These are phyloP conservation scores for Climacteris rufus DNA, from an alignment of 2,113 vertebrate species.

Conservation along the genomic window DNA sequence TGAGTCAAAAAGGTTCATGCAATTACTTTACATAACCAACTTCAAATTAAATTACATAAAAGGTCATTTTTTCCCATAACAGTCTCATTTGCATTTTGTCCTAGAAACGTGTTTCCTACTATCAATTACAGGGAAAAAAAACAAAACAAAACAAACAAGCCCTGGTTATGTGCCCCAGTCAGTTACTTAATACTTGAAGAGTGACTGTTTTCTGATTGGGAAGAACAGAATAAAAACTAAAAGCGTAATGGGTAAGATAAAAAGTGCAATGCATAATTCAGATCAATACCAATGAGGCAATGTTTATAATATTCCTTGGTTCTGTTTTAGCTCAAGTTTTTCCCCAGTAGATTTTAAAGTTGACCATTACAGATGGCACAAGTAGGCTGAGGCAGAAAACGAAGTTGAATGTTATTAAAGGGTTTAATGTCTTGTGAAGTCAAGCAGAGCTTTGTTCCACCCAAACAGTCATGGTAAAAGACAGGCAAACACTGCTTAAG, in stretches of 20 bases:
- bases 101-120: slow-evolving; percentile 31
- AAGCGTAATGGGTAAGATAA: background rate
- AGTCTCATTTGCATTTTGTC: slow-evolving; percentile 60
- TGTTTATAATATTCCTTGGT: background rate
- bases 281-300: background rate
- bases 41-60: slow-evolving; percentile 67
- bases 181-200: slow-evolving; percentile 8
- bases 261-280: background rate
- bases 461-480: background rate
- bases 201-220: background rate
- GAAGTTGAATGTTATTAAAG: background rate
- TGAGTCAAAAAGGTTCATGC: slow-evolving; percentile 55
- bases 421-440: background rate
- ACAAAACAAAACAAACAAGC: background rate
- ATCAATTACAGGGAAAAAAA: background rate
- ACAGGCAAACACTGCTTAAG: background rate
- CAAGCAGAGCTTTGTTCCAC: background rate
- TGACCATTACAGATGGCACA: background rate
- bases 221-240: slow-evolving; percentile 18
- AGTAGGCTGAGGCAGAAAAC: background rate
- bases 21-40: slow-evolving; percentile 64
- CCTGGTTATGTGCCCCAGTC: background rate
- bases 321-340: background rate
- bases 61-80: slow-evolving; percentile 49
- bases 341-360: background rate